Conservation (phyloP, 1,140 invertebrate genomes). For the Mya arenaria region DNA sequence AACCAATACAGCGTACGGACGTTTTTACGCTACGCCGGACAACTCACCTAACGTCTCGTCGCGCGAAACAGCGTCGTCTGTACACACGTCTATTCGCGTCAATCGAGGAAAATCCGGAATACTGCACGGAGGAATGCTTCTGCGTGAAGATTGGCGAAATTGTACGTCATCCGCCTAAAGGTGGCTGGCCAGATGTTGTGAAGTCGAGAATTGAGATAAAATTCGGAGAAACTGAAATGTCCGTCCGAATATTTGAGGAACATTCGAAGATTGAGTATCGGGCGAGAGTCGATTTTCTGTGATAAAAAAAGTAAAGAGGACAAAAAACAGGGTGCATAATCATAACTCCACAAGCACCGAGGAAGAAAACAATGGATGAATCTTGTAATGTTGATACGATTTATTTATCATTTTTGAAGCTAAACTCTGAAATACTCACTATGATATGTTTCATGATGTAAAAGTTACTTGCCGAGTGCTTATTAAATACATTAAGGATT, state of each 20-base stretch:
- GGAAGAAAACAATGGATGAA: too few relatives aligned
- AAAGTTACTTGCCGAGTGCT: too few relatives aligned
- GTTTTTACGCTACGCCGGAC: conserved; percentile 26
- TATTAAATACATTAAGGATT: too few relatives aligned
- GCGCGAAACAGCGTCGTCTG: conserved; percentile 13
- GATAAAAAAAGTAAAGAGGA: too few relatives aligned
- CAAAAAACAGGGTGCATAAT: too few relatives aligned
- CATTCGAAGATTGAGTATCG: conserved; percentile 13
- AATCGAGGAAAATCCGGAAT: conserved; percentile 14
- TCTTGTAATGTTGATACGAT: too few relatives aligned
- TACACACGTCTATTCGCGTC: conserved; percentile 48
- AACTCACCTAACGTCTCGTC: neutral
- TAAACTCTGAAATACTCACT: too few relatives aligned
- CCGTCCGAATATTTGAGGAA: conserved; percentile 9
- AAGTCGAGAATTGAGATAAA: conserved; percentile 38
- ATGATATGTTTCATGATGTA: too few relatives aligned
- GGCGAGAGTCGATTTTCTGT: conserved; percentile 34
- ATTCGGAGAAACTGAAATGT: conserved; percentile 48
- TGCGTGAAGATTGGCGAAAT: conserved; percentile 49
- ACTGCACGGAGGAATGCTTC: conserved; percentile 33
- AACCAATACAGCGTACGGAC: conserved; percentile 25
- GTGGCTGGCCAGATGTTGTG: conserved; percentile 47
- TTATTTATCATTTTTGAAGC: too few relatives aligned
- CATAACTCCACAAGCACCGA: too few relatives aligned
- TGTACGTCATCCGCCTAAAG: conserved; percentile 30